These are phyloP conservation scores for Camponotus vicinus DNA, from an alignment of 1,140 invertebrate genomes.

Conservation along the genomic window DNA sequence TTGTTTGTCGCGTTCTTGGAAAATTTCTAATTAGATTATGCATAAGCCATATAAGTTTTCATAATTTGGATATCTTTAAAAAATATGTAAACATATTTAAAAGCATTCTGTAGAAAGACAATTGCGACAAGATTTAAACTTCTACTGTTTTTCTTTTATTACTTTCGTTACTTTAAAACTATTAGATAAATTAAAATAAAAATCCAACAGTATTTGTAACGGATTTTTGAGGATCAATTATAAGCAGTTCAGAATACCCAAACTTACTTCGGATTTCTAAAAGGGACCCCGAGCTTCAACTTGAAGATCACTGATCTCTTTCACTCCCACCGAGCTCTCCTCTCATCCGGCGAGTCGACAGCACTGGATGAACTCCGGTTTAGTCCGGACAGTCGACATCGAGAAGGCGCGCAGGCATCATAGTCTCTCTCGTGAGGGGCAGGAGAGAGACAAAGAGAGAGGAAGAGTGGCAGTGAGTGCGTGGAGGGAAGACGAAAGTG, in stretches of 20 bases:
- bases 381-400: constrained; percentile 71
- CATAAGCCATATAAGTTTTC: not conserved
- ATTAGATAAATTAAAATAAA: not conserved
- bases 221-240: not conserved
- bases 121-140: not conserved
- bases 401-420: constrained; percentile 75
- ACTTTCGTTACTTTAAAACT: not conserved
- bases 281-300: not conserved
- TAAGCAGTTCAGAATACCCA: not conserved
- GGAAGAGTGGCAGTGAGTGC: constrained; percentile 25
- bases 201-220: not conserved
- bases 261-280: not conserved
- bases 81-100: not conserved
- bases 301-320: constrained; percentile 61
- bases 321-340: constrained; percentile 53
- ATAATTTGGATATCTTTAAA: not conserved
- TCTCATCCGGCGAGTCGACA: constrained; percentile 41
- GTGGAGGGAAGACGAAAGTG: constrained; percentile 27
- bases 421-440: constrained; percentile 50
- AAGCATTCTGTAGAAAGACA: not conserved
- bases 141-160: not conserved
- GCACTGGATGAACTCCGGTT: constrained; percentile 64
- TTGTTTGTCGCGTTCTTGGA: not conserved
- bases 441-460: constrained; percentile 55
- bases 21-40: constrained; percentile 8